A percentile compares a stretch with the other conserved stretches of the same genome.
Evolutionary conservation across 1,140 invertebrate genomes (phyloP).

Genomic region (Bombus impatiens): DNA sequence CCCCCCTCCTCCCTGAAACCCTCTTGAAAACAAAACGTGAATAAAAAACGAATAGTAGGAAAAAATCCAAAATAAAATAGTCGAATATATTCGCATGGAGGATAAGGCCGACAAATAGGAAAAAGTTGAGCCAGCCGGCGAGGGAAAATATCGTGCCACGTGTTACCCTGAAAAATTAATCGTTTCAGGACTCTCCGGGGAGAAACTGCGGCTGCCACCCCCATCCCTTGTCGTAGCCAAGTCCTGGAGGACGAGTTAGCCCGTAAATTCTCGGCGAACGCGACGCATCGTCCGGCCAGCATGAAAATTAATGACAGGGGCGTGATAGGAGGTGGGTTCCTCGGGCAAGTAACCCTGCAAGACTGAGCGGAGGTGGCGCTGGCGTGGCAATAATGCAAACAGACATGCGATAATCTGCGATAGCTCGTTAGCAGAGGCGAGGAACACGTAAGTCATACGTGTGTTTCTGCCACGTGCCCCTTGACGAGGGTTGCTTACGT

Average conservation of each 20-base stretch:
- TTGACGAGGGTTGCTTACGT: constrained; percentile 62
- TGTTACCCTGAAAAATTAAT: constrained; percentile 76
- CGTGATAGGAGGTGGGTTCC: constrained; percentile 63
- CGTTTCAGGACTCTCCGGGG: constrained; percentile 48
- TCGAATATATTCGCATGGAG: not conserved
- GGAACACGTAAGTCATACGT: constrained; percentile 61
- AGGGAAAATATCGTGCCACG: constrained; percentile 62
- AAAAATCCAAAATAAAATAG: constrained; percentile 1
- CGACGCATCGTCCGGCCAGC: constrained; percentile 70
- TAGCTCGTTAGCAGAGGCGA: constrained; percentile 54
- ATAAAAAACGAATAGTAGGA: not conserved
- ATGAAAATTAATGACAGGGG: constrained; percentile 78
- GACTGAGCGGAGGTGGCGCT: constrained; percentile 26
- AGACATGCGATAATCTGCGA: constrained; percentile 76
- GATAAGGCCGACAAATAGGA: constrained; percentile 7
- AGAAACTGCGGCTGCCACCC: constrained; percentile 2
- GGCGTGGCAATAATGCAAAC: constrained; percentile 73
- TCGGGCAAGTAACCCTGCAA: constrained; percentile 34
- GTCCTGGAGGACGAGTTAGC: constrained; percentile 57
- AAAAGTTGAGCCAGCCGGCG: constrained; percentile 37
- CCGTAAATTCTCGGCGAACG: constrained; percentile 75
- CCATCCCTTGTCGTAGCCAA: not conserved
- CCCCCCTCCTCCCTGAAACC: not conserved
- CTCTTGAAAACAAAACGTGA: not conserved
- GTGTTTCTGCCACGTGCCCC: constrained; percentile 48